phyloP scores from a whole-genome alignment of 2,797 vertebrate genomes.

The Lithobates sylvaticus region DNA sequence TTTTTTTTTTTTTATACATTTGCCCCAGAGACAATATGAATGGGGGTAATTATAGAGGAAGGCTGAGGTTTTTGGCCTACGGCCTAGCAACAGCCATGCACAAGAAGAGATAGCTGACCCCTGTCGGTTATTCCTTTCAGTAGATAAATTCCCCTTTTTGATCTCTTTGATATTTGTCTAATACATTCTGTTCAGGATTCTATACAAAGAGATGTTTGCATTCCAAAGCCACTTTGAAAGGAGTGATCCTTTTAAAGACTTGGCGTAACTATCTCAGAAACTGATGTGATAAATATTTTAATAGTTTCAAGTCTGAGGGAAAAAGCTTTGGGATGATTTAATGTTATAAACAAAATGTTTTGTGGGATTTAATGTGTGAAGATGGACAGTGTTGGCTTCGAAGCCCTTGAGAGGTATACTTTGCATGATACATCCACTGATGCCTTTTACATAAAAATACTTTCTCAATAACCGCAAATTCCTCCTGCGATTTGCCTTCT shows the following conservation, averaged over 20 bases:
- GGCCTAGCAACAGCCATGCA: neutral
- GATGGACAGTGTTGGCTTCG: constrained; percentile 76
- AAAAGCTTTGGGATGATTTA: constrained; percentile 78
- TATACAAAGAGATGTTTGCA: constrained; percentile 67
- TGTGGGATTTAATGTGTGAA: constrained; percentile 84
- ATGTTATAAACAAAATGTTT: constrained; percentile 80
- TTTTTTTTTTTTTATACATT: neutral
- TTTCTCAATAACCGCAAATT: constrained; percentile 55
- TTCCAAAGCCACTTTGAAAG: constrained; percentile 73
- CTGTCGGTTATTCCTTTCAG: constrained; percentile 20
- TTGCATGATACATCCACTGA: constrained; percentile 63
- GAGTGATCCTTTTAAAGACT: constrained; percentile 73
- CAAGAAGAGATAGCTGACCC: neutral
- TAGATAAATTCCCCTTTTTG: constrained; percentile 55
- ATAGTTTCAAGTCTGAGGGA: constrained; percentile 78
- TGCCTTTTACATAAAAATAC: constrained; percentile 58
- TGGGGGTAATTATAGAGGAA: neutral
- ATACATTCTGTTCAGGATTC: constrained; percentile 57
- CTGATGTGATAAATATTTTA: constrained; percentile 87
- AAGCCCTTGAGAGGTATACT: constrained; percentile 70
- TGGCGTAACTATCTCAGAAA: constrained; percentile 72
- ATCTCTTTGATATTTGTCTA: constrained; percentile 65
- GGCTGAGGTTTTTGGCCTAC: neutral
- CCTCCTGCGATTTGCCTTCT: constrained; percentile 39
- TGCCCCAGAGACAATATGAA: neutral